Base-by-base conservation (phyloP, 2,797 vertebrate species). In the Pangasius mekongensis region DNA sequence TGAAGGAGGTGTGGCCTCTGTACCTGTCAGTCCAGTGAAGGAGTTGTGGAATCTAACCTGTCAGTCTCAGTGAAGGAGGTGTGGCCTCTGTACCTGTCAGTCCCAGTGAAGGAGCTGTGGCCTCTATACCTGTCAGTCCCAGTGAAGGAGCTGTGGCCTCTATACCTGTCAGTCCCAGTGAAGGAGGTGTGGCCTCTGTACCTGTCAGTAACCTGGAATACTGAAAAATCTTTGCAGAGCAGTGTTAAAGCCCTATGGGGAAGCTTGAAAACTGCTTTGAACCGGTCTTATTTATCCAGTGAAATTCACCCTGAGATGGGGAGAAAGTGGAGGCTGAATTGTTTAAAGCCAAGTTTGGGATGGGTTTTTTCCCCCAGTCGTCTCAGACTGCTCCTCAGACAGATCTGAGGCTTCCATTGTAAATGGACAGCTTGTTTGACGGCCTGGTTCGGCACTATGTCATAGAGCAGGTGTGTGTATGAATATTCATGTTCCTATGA, bases 341-440 rank as follows among this genome's bases (percentile, higher is more conserved):
- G 80, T 86, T 89, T 87, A 73, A 74, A 71, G 73, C n/a, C 52
- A 73, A 56, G 62, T 56, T 83, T 6, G 27, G 54, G 80, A 85
- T 64, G 77, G 47, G 36, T 84, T 81, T 82, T 82, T 47, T 9
- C 7, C 20, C 30, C n/a, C 39, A 74, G 60, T 82, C 22, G 10
- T 85, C 52, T 58, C 20, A 73, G 67, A 85, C 52, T 58, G 20
- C 66, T 69, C 20, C 58, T 80, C 84, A 66, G 87, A 84, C 76
- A 87, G 43, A 62, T 85, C 74, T 73, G 62, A 91, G 89, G 60
- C 71, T 30, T 71, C 69, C 6, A 69, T 76, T 18, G 11, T 91
- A 83, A 92, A 90, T 91, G 88, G 78, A 71, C 14, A 64, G 64
- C 87, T 87, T 92, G 88, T 92, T 78, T 87, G 54, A 77, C 33